phyloP scores from a whole-genome alignment of 2,797 vertebrate species.

The Varecia variegata region DNA sequence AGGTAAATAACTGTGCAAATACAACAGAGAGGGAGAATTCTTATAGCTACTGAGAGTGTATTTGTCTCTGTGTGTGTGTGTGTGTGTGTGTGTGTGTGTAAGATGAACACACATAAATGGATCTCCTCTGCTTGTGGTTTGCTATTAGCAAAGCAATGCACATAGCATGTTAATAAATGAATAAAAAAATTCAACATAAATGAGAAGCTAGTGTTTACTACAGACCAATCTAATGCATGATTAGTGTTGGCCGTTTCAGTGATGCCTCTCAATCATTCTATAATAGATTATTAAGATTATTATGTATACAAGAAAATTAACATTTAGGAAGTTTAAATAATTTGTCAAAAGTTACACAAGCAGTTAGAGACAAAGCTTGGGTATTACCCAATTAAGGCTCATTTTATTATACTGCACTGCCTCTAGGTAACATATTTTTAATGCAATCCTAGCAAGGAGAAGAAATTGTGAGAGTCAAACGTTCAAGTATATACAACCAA shows the following conservation, averaged over 20 bases:
- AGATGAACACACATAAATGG: neutral
- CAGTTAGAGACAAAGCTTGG: neutral
- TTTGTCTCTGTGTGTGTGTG: neutral
- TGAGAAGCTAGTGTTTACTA: neutral
- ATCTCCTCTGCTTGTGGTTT: neutral
- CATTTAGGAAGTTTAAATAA: constrained; percentile 18
- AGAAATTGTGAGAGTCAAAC: neutral
- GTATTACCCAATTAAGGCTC: neutral
- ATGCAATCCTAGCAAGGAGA: neutral
- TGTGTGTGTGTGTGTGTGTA: neutral
- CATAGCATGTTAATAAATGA: neutral
- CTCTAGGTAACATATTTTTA: neutral
- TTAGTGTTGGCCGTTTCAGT: neutral
- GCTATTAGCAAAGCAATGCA: neutral
- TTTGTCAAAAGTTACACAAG: neutral
- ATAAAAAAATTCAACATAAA: neutral
- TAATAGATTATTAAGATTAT: constrained; percentile 5
- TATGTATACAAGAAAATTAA: neutral
- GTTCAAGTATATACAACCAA: neutral
- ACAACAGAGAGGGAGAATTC: neutral
- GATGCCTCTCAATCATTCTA: neutral
- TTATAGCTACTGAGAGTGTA: neutral
- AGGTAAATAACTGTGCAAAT: neutral
- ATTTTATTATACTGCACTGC: neutral
- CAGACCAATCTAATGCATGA: neutral